Evolutionary conservation across 2,797 vertebrate species (phyloP).

Genomic region (Peromyscus melanophrys): DNA sequence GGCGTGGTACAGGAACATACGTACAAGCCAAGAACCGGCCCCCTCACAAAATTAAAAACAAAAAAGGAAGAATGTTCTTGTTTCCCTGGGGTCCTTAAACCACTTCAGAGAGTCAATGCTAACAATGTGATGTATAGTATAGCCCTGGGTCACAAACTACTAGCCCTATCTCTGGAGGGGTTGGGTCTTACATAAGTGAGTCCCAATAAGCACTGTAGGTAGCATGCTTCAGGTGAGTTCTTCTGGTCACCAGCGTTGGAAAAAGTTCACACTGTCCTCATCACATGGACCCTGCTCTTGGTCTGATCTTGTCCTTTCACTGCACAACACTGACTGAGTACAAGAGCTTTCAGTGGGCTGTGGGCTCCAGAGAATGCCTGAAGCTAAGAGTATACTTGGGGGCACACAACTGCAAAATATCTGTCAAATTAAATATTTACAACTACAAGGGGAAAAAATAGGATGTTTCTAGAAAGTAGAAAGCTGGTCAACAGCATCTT

Average conservation of each 20-base stretch:
- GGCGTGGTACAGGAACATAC: background rate
- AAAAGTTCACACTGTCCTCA: background rate
- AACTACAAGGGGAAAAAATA: background rate
- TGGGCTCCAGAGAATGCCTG: background rate
- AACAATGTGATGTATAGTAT: background rate
- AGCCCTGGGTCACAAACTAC: background rate
- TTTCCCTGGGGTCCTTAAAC: background rate
- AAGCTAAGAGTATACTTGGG: background rate
- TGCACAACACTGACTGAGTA: background rate
- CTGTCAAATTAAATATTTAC: background rate
- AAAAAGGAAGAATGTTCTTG: background rate
- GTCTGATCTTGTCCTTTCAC: background rate
- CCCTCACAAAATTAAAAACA: background rate
- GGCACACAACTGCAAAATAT: background rate
- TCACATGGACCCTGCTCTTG: background rate
- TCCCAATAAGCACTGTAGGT: background rate
- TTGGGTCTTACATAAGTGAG: background rate
- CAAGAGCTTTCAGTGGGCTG: background rate
- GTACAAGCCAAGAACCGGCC: background rate
- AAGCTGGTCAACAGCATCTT: background rate
- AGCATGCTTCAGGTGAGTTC: background rate
- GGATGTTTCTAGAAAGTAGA: background rate
- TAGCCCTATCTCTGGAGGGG: background rate
- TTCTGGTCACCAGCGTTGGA: background rate
- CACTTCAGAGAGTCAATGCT: background rate